phyloP scores from a whole-genome alignment of 2,888 invertebrate genomes.

The Ornithoptera priamus region DNA sequence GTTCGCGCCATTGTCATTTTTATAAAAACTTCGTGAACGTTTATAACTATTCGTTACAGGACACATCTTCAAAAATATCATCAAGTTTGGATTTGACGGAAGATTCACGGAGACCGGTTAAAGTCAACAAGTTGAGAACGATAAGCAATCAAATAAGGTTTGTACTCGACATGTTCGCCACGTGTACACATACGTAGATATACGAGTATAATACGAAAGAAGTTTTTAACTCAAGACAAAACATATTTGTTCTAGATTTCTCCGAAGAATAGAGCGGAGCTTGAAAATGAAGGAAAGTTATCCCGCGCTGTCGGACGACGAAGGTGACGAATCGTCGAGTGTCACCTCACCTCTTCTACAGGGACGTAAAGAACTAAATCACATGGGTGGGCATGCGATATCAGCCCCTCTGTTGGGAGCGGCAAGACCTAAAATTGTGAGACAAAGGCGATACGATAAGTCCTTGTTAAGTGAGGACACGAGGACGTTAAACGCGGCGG shows the following conservation, averaged over 20 bases:
- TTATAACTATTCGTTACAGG: constrained; percentile 51
- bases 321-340: constrained; percentile 81
- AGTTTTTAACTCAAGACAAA: constrained; percentile 3
- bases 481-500: constrained; percentile 64
- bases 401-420: constrained; percentile 72
- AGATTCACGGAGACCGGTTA: constrained; percentile 78
- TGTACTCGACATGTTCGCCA: not conserved
- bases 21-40: not conserved
- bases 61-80: constrained; percentile 81
- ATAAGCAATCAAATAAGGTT: constrained; percentile 90
- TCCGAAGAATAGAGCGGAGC: constrained; percentile 85
- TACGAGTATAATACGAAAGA: not conserved
- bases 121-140: constrained; percentile 84
- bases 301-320: constrained; percentile 80
- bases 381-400: constrained; percentile 64
- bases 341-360: constrained; percentile 83
- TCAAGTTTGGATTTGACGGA: constrained; percentile 80
- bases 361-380: constrained; percentile 61
- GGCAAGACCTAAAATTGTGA: constrained; percentile 68
- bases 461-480: constrained; percentile 70
- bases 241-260: constrained; percentile 76
- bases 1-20: not conserved
- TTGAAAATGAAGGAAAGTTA: constrained; percentile 83
- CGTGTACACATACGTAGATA: constrained; percentile 3
- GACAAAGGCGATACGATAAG: constrained; percentile 71